These are phyloP conservation scores for Loxodonta africana DNA, from an alignment of 2,113 vertebrate genomes.

Conservation along the genomic window DNA sequence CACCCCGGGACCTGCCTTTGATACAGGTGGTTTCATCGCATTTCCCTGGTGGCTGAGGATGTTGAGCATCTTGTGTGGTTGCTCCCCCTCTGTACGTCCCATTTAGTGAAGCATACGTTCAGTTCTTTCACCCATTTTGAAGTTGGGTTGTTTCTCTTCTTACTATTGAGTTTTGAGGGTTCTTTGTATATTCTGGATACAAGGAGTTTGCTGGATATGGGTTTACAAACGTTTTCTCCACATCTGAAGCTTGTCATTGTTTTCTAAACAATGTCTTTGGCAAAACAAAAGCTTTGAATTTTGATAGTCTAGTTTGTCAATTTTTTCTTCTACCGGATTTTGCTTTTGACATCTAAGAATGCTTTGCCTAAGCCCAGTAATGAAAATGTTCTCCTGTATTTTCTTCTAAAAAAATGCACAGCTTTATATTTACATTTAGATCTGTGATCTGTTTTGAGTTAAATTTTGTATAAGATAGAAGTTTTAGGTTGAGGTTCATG, in stretches of 20 bases:
- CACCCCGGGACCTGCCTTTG: too few relatives aligned
- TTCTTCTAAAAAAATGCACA: neutral
- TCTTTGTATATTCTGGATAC: neutral
- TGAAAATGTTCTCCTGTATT: neutral
- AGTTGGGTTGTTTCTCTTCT: neutral
- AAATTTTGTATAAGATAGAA: neutral
- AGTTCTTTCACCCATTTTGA: neutral
- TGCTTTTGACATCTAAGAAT: neutral
- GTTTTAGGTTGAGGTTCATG: neutral
- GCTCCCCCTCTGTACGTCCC: too few relatives aligned
- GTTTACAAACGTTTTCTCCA: neutral
- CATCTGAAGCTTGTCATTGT: neutral
- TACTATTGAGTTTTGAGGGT: neutral
- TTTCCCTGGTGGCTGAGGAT: neutral
- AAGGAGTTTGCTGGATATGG: neutral
- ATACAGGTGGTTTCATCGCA: neutral
- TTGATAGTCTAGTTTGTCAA: neutral
- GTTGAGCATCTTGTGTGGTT: neutral
- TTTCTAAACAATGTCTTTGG: neutral
- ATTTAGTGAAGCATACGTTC: too few relatives aligned
- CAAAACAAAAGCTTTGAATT: neutral
- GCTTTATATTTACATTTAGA: neutral
- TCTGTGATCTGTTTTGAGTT: neutral
- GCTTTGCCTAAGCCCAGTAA: neutral
- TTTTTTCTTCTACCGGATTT: neutral